Evolutionary conservation across 2,888 invertebrate species (phyloP).

Genomic region (Habrosyne pyritoides): DNA sequence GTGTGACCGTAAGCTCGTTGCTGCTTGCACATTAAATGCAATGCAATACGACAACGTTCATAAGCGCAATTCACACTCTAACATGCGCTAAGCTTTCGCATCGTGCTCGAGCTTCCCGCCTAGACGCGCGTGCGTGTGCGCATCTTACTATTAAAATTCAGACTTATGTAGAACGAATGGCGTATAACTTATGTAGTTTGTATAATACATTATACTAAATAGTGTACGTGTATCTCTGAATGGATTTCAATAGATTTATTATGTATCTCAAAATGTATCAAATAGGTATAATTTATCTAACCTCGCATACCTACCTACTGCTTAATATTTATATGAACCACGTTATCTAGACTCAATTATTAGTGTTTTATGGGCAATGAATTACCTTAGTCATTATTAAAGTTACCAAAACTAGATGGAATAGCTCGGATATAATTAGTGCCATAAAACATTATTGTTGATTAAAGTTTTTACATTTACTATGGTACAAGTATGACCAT

Average conservation of each 20-base stretch:
- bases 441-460: no score
- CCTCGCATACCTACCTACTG: no score
- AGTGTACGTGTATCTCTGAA: neutral
- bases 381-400: no score
- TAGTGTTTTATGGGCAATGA: no score
- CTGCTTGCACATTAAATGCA: conserved; percentile 72
- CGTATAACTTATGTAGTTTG: conserved; percentile 31
- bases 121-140: conserved; percentile 41
- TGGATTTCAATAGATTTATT: neutral
- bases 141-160: conserved; percentile 30
- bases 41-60: conserved; percentile 67
- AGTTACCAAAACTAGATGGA: no score
- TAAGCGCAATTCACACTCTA: conserved; percentile 62
- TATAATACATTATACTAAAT: conserved; percentile 30
- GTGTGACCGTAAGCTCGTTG: conserved; percentile 81
- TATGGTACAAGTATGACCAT: no score
- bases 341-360: no score
- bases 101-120: conserved; percentile 32
- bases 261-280: no score
- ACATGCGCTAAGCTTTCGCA: conserved; percentile 47
- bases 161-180: conserved; percentile 36
- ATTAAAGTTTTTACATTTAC: no score
- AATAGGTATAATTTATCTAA: no score
- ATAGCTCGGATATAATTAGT: no score
- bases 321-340: no score